A percentile compares a stretch with the other conserved stretches of the same genome.
Evolutionary conservation across 1,140 invertebrate genomes (phyloP).

Genomic region (Drosophila subpulchrella): DNA sequence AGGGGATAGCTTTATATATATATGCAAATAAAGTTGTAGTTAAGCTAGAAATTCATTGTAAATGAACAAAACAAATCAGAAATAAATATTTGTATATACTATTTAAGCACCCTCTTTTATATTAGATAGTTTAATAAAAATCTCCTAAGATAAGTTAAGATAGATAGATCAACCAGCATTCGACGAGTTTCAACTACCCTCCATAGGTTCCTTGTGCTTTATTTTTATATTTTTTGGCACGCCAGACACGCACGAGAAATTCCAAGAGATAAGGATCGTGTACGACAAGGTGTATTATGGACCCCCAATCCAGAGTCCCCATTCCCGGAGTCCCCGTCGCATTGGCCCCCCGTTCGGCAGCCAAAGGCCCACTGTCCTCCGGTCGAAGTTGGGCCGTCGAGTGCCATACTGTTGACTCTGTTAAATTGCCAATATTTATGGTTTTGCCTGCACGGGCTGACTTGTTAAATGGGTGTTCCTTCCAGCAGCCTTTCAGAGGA

Average conservation of each 20-base stretch:
- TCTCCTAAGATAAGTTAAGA: no score
- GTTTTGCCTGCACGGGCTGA: constrained; percentile 69
- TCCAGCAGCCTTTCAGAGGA: constrained; percentile 43
- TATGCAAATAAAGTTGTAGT: no score
- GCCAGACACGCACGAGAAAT: constrained; percentile 79
- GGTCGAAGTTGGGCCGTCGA: constrained; percentile 45
- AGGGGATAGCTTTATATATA: no score
- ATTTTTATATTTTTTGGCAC: constrained; percentile 75
- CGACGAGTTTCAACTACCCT: constrained; percentile 11
- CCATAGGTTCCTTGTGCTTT: constrained; percentile 34
- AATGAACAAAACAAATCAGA: no score
- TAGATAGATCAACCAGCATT: constrained; percentile 37
- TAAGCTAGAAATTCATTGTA: no score
- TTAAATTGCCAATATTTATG: constrained; percentile 84
- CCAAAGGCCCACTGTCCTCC: constrained; percentile 4
- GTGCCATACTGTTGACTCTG: constrained; percentile 83
- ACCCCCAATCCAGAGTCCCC: constrained; percentile 50
- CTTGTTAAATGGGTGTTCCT: constrained; percentile 83
- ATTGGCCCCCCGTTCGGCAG: constrained; percentile 20
- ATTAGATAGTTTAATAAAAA: no score
- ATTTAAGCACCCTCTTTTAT: no score
- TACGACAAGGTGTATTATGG: constrained; percentile 84
- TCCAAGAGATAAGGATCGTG: constrained; percentile 83
- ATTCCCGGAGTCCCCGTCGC: neutral
- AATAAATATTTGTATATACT: no score